phyloP scores from a whole-genome alignment of 2,888 invertebrate species.

The Lithophane leautieri region DNA sequence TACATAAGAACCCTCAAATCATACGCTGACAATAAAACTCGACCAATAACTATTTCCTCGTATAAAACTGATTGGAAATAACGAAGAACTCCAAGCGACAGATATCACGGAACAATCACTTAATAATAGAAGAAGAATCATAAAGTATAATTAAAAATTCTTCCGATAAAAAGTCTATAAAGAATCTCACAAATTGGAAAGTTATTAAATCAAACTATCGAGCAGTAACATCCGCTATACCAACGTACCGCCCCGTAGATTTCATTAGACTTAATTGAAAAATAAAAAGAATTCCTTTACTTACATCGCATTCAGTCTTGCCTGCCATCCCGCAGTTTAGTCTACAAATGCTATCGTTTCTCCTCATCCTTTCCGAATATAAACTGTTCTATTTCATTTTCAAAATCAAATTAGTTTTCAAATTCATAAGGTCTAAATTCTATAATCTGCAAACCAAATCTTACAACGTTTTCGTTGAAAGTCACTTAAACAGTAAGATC shows the following conservation, averaged over 20 bases:
- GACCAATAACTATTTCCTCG: slow-evolving; percentile 36
- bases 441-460: slow-evolving; percentile 46
- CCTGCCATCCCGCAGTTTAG: slow-evolving; percentile 82
- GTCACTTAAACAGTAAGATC: slow-evolving; percentile 62
- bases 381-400: slow-evolving; percentile 34
- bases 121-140: slow-evolving; percentile 43
- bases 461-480: slow-evolving; percentile 69
- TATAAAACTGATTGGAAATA: slow-evolving; percentile 41
- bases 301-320: slow-evolving; percentile 82
- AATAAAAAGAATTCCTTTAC: slow-evolving; percentile 85
- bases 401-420: slow-evolving; percentile 56
- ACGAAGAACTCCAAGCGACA: slow-evolving; percentile 15
- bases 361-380: slow-evolving; percentile 51
- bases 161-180: slow-evolving; percentile 48
- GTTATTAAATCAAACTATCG: slow-evolving; percentile 68
- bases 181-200: slow-evolving; percentile 62
- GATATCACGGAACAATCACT: slow-evolving; percentile 43
- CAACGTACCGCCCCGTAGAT: slow-evolving; percentile 71
- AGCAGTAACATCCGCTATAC: slow-evolving; percentile 67
- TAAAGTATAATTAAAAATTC: slow-evolving; percentile 62
- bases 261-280: slow-evolving; percentile 86
- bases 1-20: slow-evolving; percentile 39
- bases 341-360: slow-evolving; percentile 79
- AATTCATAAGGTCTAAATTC: slow-evolving; percentile 61
- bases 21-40: slow-evolving; percentile 29